phyloP scores from a whole-genome alignment of 37 sponge, comb jelly and placozoan species.

The Lycopodina hypogea region DNA sequence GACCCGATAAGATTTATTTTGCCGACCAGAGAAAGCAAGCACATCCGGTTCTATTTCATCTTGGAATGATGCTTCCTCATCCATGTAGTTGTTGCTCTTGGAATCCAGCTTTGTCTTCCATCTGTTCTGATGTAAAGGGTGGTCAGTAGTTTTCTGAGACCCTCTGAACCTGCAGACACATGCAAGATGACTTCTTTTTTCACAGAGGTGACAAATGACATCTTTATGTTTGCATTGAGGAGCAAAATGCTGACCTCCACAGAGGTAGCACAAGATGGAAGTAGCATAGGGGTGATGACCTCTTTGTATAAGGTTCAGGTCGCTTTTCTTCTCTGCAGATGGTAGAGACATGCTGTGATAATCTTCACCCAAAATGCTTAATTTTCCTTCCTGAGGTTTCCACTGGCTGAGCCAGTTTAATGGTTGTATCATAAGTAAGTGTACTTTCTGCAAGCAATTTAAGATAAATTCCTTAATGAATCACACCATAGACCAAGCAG shows the following conservation, averaged over 20 bases:
- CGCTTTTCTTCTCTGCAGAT: background rate
- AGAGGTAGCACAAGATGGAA: conserved; percentile 20
- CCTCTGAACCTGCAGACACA: conserved; percentile 13
- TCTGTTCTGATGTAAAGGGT: background rate
- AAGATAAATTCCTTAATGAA: conserved; percentile 9
- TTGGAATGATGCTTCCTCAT: background rate
- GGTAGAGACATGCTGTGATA: background rate
- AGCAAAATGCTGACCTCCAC: conserved; percentile 33
- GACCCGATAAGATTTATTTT: no score
- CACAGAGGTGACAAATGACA: conserved; percentile 20
- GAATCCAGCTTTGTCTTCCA: background rate
- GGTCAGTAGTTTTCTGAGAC: background rate
- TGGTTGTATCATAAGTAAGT: conserved; percentile 27
- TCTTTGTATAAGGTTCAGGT: background rate
- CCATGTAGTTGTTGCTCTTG: background rate
- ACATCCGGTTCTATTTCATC: conserved; percentile 4
- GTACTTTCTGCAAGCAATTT: conserved; percentile 31
- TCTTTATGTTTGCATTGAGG: conserved; percentile 20
- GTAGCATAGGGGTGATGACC: background rate
- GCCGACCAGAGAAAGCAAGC: background rate
- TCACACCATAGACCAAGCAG: conserved; percentile 34
- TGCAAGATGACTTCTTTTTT: conserved; percentile 45
- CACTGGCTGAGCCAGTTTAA: conserved; percentile 20
- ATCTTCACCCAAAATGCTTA: background rate
- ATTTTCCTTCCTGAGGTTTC: conserved; percentile 34